Evolutionary conservation across 2,113 vertebrate species (phyloP).

Genomic region (Sapajus apella): DNA sequence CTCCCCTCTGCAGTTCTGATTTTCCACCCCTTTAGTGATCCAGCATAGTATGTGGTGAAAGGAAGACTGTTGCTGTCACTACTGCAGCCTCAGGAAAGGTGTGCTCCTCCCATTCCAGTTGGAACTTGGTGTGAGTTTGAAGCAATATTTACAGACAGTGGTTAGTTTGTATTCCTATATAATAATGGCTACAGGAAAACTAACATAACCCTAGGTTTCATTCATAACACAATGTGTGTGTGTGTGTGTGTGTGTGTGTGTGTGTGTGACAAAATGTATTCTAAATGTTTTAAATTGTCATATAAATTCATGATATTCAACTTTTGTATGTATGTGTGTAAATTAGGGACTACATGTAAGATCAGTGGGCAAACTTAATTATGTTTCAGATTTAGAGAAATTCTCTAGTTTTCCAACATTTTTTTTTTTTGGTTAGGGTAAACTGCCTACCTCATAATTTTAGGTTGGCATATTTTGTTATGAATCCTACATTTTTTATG

Average conservation of each 20-base stretch:
- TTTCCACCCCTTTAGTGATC: not conserved
- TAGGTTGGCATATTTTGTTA: conserved; percentile 18
- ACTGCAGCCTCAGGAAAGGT: not conserved
- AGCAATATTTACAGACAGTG: not conserved
- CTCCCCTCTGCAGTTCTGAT: not conserved
- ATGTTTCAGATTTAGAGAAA: not conserved
- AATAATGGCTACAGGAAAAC: not conserved
- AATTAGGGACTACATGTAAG: not conserved
- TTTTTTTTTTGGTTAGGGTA: not conserved
- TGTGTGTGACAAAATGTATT: not conserved
- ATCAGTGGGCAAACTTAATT: not conserved
- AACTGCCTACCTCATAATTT: not conserved
- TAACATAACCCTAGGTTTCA: not conserved
- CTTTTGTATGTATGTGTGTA: not conserved
- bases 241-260: not conserved
- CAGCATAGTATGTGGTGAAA: not conserved
- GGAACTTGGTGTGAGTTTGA: not conserved
- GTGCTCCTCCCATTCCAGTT: not conserved
- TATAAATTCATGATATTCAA: not conserved
- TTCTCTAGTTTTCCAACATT: not conserved
- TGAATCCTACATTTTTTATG: not conserved
- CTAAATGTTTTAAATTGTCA: not conserved
- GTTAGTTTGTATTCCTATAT: not conserved
- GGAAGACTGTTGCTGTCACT: not conserved
- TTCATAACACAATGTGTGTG: too few relatives aligned